Conservation (phyloP, 2,888 invertebrate genomes). For the Apomyelois bistriatella region DNA sequence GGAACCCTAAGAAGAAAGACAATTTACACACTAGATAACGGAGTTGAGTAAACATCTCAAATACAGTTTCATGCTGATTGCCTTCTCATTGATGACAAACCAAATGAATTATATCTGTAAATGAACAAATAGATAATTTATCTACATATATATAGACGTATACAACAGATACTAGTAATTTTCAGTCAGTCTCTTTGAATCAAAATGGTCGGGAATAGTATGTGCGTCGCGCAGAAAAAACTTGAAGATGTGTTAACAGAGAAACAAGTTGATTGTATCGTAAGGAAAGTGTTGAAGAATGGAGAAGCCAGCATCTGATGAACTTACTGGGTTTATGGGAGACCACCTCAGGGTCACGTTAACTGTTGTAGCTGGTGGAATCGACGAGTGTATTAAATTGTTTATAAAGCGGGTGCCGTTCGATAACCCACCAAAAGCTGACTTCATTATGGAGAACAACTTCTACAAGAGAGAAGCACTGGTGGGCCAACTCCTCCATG, state of each 20-base stretch:
- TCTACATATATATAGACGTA: too few relatives aligned
- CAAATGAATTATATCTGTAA: neutral
- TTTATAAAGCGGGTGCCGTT: conserved; percentile 56
- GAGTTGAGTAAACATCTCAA: too few relatives aligned
- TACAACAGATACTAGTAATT: neutral
- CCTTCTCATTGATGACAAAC: neutral
- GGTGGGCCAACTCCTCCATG: conserved; percentile 48
- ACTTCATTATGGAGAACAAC: conserved; percentile 43
- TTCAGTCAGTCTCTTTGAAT: neutral
- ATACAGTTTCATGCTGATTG: too few relatives aligned
- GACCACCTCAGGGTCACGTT: conserved; percentile 51
- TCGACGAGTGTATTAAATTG: conserved; percentile 32
- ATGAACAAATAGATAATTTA: neutral
- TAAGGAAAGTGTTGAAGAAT: conserved; percentile 28
- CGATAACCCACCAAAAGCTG: conserved; percentile 49
- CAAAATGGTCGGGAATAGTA: conserved; percentile 31
- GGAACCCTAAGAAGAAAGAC: too few relatives aligned
- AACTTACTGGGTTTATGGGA: conserved; percentile 57
- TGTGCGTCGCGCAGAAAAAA: conserved; percentile 13
- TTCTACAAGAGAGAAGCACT: conserved; percentile 49
- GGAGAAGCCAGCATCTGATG: conserved; percentile 39
- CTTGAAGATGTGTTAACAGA: conserved; percentile 38
- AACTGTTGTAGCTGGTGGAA: conserved; percentile 28
- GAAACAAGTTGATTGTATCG: conserved; percentile 37
- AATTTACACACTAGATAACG: too few relatives aligned